Evolutionary conservation across 1,140 invertebrate genomes (phyloP).

Genomic region (Patella vulgata): DNA sequence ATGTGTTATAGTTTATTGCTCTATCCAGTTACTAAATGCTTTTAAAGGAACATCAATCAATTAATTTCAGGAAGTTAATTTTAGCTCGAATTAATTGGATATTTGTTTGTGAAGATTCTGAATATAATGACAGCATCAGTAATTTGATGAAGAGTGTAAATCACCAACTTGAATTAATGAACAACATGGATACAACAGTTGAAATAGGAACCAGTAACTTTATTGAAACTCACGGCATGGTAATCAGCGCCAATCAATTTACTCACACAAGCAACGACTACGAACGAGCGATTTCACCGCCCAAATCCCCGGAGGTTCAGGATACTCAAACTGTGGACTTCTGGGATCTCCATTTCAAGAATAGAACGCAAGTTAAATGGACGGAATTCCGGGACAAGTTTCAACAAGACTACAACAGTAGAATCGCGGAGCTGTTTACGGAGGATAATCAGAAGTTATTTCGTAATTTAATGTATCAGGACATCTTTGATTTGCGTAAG

Average conservation of each 20-base stretch:
- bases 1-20: too few species aligned
- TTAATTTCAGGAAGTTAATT: conserved; percentile 51
- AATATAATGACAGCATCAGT: conserved; percentile 38
- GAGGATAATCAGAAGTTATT: conserved; percentile 41
- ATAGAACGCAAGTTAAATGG: conserved; percentile 38
- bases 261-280: not conserved
- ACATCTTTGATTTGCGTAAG: conserved; percentile 45
- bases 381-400: conserved; percentile 43
- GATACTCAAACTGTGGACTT: conserved; percentile 35
- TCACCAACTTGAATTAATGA: conserved; percentile 15
- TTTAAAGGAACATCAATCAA: too few species aligned
- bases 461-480: conserved; percentile 49
- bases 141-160: conserved; percentile 37
- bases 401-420: conserved; percentile 43
- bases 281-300: not conserved
- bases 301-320: not conserved
- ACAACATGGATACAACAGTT: not conserved
- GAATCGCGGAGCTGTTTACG: conserved; percentile 34
- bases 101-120: conserved; percentile 46
- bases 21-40: too few species aligned
- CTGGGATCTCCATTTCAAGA: conserved; percentile 50
- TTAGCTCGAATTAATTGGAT: conserved; percentile 60
- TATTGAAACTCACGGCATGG: conserved; percentile 31
- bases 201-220: not conserved
- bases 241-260: not conserved